These are phyloP conservation scores for Diuraphis noxia DNA, from an alignment of 1,140 invertebrate species.

Conservation along the genomic window DNA sequence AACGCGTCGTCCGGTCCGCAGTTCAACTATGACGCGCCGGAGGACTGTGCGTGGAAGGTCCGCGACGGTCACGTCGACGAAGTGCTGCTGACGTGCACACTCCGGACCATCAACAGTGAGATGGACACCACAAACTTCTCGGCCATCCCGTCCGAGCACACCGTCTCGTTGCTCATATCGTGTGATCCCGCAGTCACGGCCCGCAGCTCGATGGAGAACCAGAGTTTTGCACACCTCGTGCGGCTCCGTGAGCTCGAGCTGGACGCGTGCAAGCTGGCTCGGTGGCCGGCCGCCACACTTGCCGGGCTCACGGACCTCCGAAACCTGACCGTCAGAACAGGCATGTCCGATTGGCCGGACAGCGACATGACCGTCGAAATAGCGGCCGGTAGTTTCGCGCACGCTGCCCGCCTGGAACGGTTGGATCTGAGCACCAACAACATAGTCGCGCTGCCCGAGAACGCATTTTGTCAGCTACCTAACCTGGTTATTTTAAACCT, in stretches of 20 bases:
- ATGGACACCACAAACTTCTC: slow-evolving; percentile 86
- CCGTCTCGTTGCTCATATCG: slow-evolving; percentile 75
- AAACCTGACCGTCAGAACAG: slow-evolving; percentile 79
- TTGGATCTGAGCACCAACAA: slow-evolving; percentile 86
- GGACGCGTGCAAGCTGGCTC: slow-evolving; percentile 81
- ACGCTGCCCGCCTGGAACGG: slow-evolving; percentile 73
- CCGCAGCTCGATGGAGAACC: slow-evolving; percentile 72
- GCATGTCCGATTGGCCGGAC: slow-evolving; percentile 74
- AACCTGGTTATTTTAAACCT: slow-evolving; percentile 78
- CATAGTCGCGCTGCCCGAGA: slow-evolving; percentile 83
- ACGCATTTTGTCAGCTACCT: slow-evolving; percentile 78
- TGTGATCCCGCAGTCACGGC: slow-evolving; percentile 77
- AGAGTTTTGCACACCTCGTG: slow-evolving; percentile 77
- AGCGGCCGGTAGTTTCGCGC: slow-evolving; percentile 72
- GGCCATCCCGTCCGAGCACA: slow-evolving; percentile 80
- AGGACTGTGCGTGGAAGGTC: slow-evolving; percentile 77
- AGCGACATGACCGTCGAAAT: slow-evolving; percentile 75
- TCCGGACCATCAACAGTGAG: slow-evolving; percentile 78
- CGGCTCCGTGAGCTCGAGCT: slow-evolving; percentile 77
- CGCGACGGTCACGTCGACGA: slow-evolving; percentile 63
- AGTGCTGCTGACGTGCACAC: slow-evolving; percentile 76
- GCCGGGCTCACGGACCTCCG: slow-evolving; percentile 74
- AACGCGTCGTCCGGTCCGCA: slow-evolving; percentile 62
- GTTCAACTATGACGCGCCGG: slow-evolving; percentile 76
- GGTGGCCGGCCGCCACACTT: slow-evolving; percentile 75